A percentile compares a stretch with the other conserved stretches of the same genome.
Evolutionary conservation across 2,113 vertebrate species (phyloP).

Genomic region (Silurus asotus): DNA sequence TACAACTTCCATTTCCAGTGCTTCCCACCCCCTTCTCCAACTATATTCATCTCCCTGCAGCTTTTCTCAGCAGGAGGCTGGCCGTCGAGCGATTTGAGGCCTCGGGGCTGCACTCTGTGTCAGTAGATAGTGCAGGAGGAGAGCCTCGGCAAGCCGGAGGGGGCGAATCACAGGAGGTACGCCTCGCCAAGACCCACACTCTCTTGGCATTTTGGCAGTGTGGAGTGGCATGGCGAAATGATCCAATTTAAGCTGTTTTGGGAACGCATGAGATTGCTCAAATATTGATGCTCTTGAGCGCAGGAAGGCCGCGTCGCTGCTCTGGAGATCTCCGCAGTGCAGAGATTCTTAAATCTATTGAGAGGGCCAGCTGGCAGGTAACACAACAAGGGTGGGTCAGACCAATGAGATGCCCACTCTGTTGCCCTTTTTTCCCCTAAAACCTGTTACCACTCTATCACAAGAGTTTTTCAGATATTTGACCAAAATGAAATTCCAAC

Average conservation of each 20-base stretch:
- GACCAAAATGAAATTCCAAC: neutral
- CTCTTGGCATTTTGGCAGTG: slow-evolving; percentile 82
- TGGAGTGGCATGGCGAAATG: slow-evolving; percentile 73
- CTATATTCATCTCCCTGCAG: slow-evolving; percentile 38
- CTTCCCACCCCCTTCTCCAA: slow-evolving; percentile 25
- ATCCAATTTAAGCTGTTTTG: slow-evolving; percentile 81
- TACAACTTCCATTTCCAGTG: neutral
- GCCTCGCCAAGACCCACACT: slow-evolving; percentile 77
- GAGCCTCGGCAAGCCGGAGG: slow-evolving; percentile 68
- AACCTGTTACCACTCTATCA: neutral
- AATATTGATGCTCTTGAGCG: slow-evolving; percentile 75
- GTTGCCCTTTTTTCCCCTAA: neutral
- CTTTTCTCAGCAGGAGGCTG: slow-evolving; percentile 65
- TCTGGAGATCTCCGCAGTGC: slow-evolving; percentile 63
- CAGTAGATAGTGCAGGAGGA: slow-evolving; percentile 77
- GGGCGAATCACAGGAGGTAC: slow-evolving; percentile 61
- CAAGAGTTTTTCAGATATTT: neutral
- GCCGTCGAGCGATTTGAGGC: slow-evolving; percentile 67
- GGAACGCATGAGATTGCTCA: slow-evolving; percentile 77
- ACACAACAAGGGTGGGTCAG: slow-evolving; percentile 67
- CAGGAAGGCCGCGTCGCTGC: slow-evolving; percentile 58
- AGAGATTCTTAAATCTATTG: slow-evolving; percentile 65
- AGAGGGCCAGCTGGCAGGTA: slow-evolving; percentile 74
- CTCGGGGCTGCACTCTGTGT: slow-evolving; percentile 76
- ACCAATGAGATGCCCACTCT: slow-evolving; percentile 53